Evolutionary conservation across 2,888 invertebrate species (phyloP).

Genomic region (Pollenia angustigena): DNA sequence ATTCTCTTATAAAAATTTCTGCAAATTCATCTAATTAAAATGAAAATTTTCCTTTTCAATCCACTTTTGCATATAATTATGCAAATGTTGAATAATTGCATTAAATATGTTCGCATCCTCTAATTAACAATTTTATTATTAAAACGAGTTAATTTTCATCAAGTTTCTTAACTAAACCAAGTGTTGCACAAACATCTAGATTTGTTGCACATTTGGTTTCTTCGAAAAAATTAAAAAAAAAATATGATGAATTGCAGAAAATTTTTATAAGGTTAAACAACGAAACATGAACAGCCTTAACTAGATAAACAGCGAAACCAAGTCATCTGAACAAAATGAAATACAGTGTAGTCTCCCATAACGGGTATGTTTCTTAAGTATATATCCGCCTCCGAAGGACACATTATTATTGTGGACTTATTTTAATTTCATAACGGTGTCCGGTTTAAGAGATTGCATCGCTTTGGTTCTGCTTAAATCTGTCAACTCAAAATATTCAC

Average conservation of each 20-base stretch:
- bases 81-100: conserved; percentile 57
- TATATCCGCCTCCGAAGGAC: no score
- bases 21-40: conserved; percentile 54
- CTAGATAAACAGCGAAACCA: background rate
- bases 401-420: no score
- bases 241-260: conserved; percentile 55
- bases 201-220: conserved; percentile 44
- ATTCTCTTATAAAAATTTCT: background rate
- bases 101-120: conserved; percentile 65
- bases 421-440: no score
- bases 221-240: background rate
- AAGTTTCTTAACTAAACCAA: conserved; percentile 34
- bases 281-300: background rate
- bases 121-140: conserved; percentile 77
- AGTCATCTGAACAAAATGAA: background rate
- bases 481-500: no score
- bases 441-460: no score
- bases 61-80: conserved; percentile 53
- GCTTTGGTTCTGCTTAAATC: no score
- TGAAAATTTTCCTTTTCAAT: conserved; percentile 42
- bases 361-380: no score
- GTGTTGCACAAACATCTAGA: conserved; percentile 51
- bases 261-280: background rate
- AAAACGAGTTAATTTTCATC: conserved; percentile 75
- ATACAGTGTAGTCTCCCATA: background rate